These are phyloP conservation scores for Rhabdomys pumilio DNA, from an alignment of 2,797 vertebrate genomes.

Conservation along the genomic window DNA sequence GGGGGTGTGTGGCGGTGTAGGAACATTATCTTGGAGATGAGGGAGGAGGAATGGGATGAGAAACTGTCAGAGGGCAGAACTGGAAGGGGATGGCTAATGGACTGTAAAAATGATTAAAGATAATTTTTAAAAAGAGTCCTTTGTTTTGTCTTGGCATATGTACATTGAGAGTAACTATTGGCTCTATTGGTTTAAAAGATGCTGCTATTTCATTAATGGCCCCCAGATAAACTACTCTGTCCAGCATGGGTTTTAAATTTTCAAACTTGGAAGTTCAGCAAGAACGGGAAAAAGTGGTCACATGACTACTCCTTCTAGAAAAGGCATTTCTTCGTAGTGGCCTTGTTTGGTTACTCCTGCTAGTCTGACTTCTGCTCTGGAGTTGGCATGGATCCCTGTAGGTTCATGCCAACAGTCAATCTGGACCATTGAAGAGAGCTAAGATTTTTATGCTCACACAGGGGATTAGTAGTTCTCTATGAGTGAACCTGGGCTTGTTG, in stretches of 20 bases:
- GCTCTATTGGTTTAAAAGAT: conserved; percentile 84
- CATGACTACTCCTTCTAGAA: conserved; percentile 45
- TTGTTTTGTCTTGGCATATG: conserved; percentile 82
- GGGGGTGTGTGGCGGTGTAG: neutral
- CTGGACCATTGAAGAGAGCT: neutral
- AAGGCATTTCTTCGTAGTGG: neutral
- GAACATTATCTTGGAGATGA: neutral
- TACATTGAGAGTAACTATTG: conserved; percentile 83
- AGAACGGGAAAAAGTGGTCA: neutral
- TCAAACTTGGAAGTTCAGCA: conserved; percentile 79
- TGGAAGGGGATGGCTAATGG: neutral
- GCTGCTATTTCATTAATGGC: conserved; percentile 76
- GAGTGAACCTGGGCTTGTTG: neutral
- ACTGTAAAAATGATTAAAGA: neutral
- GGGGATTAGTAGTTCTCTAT: neutral
- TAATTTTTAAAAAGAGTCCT: conserved; percentile 74
- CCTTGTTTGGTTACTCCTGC: neutral
- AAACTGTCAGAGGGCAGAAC: neutral
- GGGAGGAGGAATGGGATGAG: neutral
- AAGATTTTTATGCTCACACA: neutral
- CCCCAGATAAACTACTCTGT: conserved; percentile 80
- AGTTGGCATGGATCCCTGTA: neutral
- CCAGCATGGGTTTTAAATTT: conserved; percentile 41
- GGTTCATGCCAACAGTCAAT: neutral
- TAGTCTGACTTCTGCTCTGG: neutral